Evolutionary conservation across 2,797 vertebrate species (phyloP), one percentile per base, ranked within the genome.

Genomic region (Sphaeramia orbicularis): DNA sequence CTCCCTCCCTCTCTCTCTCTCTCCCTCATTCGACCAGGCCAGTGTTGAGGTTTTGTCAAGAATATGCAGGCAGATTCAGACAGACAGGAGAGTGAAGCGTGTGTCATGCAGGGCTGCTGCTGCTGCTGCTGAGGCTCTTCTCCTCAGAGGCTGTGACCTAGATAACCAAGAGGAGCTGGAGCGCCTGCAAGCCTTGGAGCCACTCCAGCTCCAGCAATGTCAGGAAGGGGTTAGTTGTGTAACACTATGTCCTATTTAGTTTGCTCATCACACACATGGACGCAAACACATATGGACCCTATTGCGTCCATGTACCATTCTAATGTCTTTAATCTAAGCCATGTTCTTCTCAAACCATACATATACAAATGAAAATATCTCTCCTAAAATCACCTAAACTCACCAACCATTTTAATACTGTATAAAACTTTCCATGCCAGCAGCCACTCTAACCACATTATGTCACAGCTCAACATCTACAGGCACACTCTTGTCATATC

Each of bases 131-230:
- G 76, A 73, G 75, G 84, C 83, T 86, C 87, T 83, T 78, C 88
- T 91, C 90, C 90, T 91, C 90, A 90, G 92, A 91, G 89, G 86
- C 89, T 90, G 85, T 92, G 91, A 92, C 91, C 91, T 91, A 93
- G 90, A 92, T 93, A 93, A 93, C 90, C 89, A 87, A 88, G 85
- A 90, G 89, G 88, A 91, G 91, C 86, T 89, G 81, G 88, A 91
- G 89, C 84, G 90, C 89, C 90, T 71, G 84, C 85, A 83, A 92
- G 89, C 87, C 88, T 89, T 90, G 89, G 89, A 92, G 88, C 89
- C 88, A 84, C 87, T 89, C 89, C 91, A 91, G 89, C 84, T 85
- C 53, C 84, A 93, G 88, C 90, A 91, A 92, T 88, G 88, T 92
- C 89, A 91, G 87, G 87, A 91, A 89, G 86, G 88, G 88, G 90